Conservation (phyloP, 2,113 vertebrate species). For the Nesogale talazaci region DNA sequence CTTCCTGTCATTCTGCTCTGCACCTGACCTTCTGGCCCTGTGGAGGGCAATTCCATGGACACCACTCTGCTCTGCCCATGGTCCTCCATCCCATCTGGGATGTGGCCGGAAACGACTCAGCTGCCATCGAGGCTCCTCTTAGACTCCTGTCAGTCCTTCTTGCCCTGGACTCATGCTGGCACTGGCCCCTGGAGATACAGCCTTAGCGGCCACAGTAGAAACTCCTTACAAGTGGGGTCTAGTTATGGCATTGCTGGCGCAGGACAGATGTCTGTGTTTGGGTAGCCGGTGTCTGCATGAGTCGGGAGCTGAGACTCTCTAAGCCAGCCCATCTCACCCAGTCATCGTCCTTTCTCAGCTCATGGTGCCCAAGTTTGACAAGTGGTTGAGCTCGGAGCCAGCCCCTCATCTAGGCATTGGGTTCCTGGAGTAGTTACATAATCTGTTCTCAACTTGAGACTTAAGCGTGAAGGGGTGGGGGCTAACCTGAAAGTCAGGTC, state of each 20-base stretch:
- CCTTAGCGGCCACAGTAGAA: too few species aligned
- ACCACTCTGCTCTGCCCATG: neutral
- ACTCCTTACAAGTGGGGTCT: neutral
- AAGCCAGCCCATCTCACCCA: neutral
- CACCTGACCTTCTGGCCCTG: neutral
- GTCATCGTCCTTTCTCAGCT: neutral
- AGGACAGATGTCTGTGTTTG: neutral
- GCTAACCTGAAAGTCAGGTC: too few species aligned
- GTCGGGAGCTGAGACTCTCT: neutral
- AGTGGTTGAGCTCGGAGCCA: neutral
- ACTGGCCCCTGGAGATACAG: neutral
- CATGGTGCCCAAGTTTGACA: neutral
- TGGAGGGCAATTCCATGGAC: neutral
- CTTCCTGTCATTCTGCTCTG: fast-evolving
- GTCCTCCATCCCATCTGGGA: neutral
- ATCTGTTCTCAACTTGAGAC: too few species aligned
- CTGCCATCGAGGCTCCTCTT: neutral
- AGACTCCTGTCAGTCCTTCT: neutral
- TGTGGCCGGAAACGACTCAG: neutral
- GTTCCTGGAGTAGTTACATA: too few species aligned
- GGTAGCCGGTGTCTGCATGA: neutral
- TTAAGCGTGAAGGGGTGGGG: too few species aligned
- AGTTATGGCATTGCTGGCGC: neutral
- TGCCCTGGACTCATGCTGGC: neutral
- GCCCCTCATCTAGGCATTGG: neutral